Conservation (phyloP, 1,140 invertebrate genomes). For the Harpegnathos saltator region DNA sequence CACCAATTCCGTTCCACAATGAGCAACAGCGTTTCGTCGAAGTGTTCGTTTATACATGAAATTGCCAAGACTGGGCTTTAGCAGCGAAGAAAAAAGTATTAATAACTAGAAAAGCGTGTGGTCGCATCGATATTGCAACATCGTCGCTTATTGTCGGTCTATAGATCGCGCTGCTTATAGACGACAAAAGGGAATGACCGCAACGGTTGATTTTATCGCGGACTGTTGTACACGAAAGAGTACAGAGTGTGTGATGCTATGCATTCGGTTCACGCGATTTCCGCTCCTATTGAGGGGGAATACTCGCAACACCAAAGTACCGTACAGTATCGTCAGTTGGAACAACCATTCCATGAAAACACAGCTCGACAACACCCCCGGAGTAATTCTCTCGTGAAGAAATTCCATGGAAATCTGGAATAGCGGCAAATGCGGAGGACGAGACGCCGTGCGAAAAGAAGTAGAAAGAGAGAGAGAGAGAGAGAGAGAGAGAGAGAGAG, state of each 20-base stretch:
- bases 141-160: constrained; percentile 11
- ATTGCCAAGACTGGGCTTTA: not conserved
- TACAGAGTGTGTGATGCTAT: constrained; percentile 31
- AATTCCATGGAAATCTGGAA: not conserved
- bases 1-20: too few relatives aligned
- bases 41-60: not conserved
- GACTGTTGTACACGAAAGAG: constrained; percentile 26
- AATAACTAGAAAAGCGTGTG: constrained; percentile 8
- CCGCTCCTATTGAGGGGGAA: not conserved
- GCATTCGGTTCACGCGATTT: constrained; percentile 43
- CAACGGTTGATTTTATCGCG: constrained; percentile 69
- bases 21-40: not conserved
- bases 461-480: too few relatives aligned
- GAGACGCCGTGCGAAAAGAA: not conserved
- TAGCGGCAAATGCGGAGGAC: too few relatives aligned
- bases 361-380: not conserved
- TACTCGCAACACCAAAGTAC: not conserved
- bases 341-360: not conserved
- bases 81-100: not conserved
- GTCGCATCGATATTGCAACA: constrained; percentile 26
- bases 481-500: too few relatives aligned
- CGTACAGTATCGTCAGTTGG: not conserved
- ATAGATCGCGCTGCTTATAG: constrained; percentile 57
- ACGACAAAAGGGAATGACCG: constrained; percentile 75
- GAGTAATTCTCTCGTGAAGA: not conserved